These are phyloP conservation scores for Poeciliopsis infans DNA, from an alignment of 2,797 vertebrate genomes.

Conservation along the genomic window DNA sequence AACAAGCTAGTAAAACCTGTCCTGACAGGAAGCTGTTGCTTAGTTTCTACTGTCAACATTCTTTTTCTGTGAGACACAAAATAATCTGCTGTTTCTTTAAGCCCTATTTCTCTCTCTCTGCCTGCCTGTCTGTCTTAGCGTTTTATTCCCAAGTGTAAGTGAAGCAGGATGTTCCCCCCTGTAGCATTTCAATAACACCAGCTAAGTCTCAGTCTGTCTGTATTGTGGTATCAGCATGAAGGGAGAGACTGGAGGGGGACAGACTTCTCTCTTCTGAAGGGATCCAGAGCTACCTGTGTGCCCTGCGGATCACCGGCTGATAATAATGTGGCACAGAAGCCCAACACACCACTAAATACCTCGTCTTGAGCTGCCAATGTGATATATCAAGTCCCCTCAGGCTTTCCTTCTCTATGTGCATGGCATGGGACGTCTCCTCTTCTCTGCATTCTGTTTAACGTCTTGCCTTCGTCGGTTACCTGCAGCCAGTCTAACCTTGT, in stretches of 20 bases:
- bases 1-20: slow-evolving; percentile 40
- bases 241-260: slow-evolving; percentile 61
- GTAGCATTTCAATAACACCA: slow-evolving; percentile 64
- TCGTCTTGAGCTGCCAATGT: slow-evolving; percentile 63
- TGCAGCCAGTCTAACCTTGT: slow-evolving; percentile 59
- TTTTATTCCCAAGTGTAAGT: slow-evolving; percentile 38
- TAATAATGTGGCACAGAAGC: slow-evolving; percentile 77
- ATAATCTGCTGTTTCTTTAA: slow-evolving; percentile 19
- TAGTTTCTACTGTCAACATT: slow-evolving; percentile 5
- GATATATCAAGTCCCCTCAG: slow-evolving; percentile 70
- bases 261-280: slow-evolving; percentile 64
- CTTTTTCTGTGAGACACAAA: slow-evolving; percentile 18
- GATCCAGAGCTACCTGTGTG: slow-evolving; percentile 65
- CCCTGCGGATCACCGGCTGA: slow-evolving; percentile 71
- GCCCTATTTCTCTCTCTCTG: slow-evolving; percentile 9
- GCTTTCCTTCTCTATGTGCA: slow-evolving; percentile 49
- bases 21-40: slow-evolving; percentile 11
- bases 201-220: slow-evolving; percentile 59
- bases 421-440: slow-evolving; percentile 55
- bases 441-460: slow-evolving; percentile 62
- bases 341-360: slow-evolving; percentile 69
- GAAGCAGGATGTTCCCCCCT: slow-evolving; percentile 44
- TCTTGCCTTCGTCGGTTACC: slow-evolving; percentile 58
- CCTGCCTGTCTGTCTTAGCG: slow-evolving; percentile 35
- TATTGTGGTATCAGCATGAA: slow-evolving; percentile 56